Evolutionary conservation across 2,797 vertebrate genomes (phyloP), one percentile per base, ranked within the genome.

Genomic region (Lepidocolaptes lacrymiger): DNA sequence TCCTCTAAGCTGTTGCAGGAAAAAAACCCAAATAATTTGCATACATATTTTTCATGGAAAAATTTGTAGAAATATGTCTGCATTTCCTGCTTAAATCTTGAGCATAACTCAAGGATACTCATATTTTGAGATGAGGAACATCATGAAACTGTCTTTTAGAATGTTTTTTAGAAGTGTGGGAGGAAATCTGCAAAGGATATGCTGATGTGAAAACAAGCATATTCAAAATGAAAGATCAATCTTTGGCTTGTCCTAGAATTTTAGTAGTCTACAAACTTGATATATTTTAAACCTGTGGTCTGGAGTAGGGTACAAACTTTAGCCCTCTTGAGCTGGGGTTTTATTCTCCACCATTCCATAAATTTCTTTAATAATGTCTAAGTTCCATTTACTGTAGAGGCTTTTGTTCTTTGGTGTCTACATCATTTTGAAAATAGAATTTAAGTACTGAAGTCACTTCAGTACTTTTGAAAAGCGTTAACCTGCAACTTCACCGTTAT

Each of bases 401-500:
- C 22, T 85, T 79, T 18, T 30, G 55, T 69, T 94, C 75, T 67
- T n/a, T 4, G 1, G 0, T 56, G 34, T 89, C 94, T 76, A 69
- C 44, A 49, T 77, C 89, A 79, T 79, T 96, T 95, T 94, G 85
- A 88, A 89, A 95, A 83, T 91, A 88, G 91, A 91, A 95, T 96
- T 81, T 84, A 91, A 96, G 91, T 76, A 88, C 89, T 64, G 88
- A 94, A 94, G 67, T 95, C 89, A 93, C 66, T 95, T 91, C 7
- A 26, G 43, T 92, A 82, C 89, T 94, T 97, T 85, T 96, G 88
- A 95, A 95, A 95, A 92, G 80, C 46, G 67, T 96, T 96, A 96
- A 93, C 89, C 87, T 93, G 84, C 88, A 95, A 93, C 91, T 97
- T 95, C 89, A 56, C 92, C 56, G 79, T 97, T 96, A 94, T 96